Evolutionary conservation across 2,113 vertebrate genomes (phyloP), one percentile per base, ranked within the genome.

Genomic region (Physeter macrocephalus): DNA sequence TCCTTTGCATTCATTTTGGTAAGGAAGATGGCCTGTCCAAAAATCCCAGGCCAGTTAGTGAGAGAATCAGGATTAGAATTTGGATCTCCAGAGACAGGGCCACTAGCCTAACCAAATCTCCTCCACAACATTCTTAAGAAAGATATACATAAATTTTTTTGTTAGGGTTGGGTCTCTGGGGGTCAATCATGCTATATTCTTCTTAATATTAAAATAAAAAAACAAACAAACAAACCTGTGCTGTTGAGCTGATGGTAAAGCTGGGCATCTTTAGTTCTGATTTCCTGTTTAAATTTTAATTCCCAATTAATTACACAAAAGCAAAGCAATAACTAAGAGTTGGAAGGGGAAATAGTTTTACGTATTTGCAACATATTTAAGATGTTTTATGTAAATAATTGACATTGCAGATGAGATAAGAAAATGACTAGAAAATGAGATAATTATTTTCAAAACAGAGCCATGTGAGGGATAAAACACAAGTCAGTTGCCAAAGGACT

Each of bases 361-460:
- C 34, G 39, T 31, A 93, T 80, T 97, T 89, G 34, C 29, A 59
- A 71, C 52, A 66, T 74, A 69, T 88, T 92, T 88, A 71, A 93
- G 13, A 90, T 90, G 15, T 52, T 85, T 97, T 97, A n/a, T 82
- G 94, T 52, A 85, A 77, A 77, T 97, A 94, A 88, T 39, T 86
- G 49, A 95, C 62, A 94, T 74, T 90, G 39, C 18, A 66, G 46
- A 88, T 93, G 52, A 96, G 77, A 87, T 87, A 49, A 96, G 59
- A 84, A n/a, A 96, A 87, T 87, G 81, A 61, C 23, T 69, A 78
- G 27, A 89, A 96, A 88, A 86, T 89, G 49, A 97, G 62, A 52
- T 20, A 52, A 92, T 80, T 93, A 39, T 92, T 95, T 93, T 94
- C 81, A 87, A 94, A 95, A 75, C 29, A 90, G 31, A 59, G 2